Evolutionary conservation across 2,113 vertebrate genomes (phyloP), one percentile per base, ranked within the genome.

Genomic region (Lipotes vexillifer): DNA sequence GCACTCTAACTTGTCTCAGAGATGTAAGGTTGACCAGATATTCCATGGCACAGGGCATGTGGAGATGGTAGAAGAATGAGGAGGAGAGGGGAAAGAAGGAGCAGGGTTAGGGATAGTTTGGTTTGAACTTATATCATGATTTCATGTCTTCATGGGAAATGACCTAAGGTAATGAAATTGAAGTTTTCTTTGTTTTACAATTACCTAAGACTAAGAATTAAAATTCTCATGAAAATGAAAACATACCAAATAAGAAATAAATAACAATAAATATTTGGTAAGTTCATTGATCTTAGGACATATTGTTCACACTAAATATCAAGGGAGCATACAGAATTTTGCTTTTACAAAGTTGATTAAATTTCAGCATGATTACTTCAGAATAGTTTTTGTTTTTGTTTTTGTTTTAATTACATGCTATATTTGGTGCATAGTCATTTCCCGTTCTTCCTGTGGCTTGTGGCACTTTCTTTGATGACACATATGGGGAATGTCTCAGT

Each of bases 161-260:
- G 49, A 87, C 8, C 49, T 65, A 83, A 36, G 6, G 23, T 75
- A 86, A 68, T 17, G 2, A 3, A 41, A 71, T 55, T 31, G 5
- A 59, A 57, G 5, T 18, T 46, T 38, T 55, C 14, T 93, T 12
- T 55, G 1, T 13, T 84, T 86, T 61, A 1, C 33, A 74, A 3
- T 33, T 80, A 11, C 9, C 36, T 49, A 68, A 88, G 23, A n/a
- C 0, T 36, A 68, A 88, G 20, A 84, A 44, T 44, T 20, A 80
- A 90, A 80, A 49, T 66, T 65, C 23, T 21, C 17, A 52, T 75
- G 38, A 57, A 84, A 93, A 75, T 5, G 29, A 86, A 96, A 89
- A 38, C 46, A 57, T 14, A 72, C 7, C 3, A 61, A 72, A 59
- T 66, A n/a, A 72, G 21, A 86, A 81, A 66, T 14, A 83, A 0